Percentiles rank a stretch among this genome's conserved stretches.
Evolutionary conservation across 2,888 invertebrate species (phyloP).

Genomic region (Rotaria macrura): DNA sequence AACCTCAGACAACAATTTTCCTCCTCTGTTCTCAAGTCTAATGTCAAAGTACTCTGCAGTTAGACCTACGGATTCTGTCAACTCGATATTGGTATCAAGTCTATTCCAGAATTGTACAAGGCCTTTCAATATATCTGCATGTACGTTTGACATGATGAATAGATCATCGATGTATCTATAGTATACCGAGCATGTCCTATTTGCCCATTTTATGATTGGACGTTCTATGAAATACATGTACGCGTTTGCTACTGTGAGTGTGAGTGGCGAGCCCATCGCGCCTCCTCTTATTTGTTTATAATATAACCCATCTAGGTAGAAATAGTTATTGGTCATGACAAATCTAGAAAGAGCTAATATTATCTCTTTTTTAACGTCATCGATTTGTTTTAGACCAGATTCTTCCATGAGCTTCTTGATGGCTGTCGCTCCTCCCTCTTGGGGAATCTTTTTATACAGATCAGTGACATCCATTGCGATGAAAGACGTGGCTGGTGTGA

Average conservation of each 20-base stretch:
- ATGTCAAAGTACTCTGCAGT: background rate
- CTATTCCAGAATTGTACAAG: too few relatives aligned
- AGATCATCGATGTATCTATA: background rate
- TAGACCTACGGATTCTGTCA: too few relatives aligned
- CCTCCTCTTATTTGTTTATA: background rate
- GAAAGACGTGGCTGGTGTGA: background rate
- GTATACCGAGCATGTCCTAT: background rate
- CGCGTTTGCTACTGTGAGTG: background rate
- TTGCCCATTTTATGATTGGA: background rate
- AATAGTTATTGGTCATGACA: too few relatives aligned
- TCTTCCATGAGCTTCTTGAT: background rate
- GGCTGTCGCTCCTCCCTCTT: background rate
- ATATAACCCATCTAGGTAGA: too few relatives aligned
- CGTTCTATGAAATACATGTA: background rate
- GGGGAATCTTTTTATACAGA: too few relatives aligned
- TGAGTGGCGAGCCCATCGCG: background rate
- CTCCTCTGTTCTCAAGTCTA: background rate
- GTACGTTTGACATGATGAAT: background rate
- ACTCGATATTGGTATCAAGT: too few relatives aligned
- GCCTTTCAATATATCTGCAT: too few relatives aligned
- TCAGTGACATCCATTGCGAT: too few relatives aligned
- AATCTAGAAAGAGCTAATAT: background rate
- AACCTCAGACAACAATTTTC: background rate
- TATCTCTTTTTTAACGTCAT: background rate
- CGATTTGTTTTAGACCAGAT: background rate